Percentiles rank a stretch among this genome's conserved stretches.
These are phyloP conservation scores for Agelastica alni DNA, from an alignment of 2,888 invertebrate genomes.

Conservation along the genomic window DNA sequence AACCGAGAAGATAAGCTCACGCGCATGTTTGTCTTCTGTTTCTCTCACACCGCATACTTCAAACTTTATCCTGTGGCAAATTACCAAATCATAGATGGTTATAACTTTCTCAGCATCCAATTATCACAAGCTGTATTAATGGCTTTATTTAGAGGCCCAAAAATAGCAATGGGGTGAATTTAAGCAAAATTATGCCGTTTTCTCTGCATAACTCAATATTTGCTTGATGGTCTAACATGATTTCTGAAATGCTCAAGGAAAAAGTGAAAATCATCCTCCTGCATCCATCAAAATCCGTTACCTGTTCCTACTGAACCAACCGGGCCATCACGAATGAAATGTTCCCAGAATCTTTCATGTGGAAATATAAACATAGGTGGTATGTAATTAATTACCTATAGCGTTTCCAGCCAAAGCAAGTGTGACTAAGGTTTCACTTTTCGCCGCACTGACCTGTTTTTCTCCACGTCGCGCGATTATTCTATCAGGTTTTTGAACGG, in stretches of 20 bases:
- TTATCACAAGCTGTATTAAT: conserved; percentile 9
- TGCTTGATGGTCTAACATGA: conserved; percentile 10
- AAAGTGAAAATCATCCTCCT: neutral
- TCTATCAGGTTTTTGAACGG: conserved; percentile 14
- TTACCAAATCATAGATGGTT: conserved; percentile 11
- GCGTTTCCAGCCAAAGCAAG: conserved; percentile 11
- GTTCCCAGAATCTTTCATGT: conserved; percentile 2
- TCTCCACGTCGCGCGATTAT: conserved; percentile 13
- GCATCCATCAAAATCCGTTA: conserved; percentile 17
- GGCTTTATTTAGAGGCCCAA: conserved; percentile 5
- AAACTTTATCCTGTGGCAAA: no score
- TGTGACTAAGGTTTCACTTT: conserved; percentile 10
- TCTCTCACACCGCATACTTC: no score
- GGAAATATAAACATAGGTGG: neutral
- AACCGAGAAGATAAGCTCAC: no score
- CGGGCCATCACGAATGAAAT: conserved; percentile 18
- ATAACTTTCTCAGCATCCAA: conserved; percentile 7
- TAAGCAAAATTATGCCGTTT: conserved; percentile 3
- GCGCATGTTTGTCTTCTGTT: no score
- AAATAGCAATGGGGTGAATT: neutral
- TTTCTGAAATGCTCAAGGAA: neutral
- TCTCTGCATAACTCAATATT: conserved; percentile 14
- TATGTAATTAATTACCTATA: neutral
- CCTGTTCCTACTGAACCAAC: conserved; percentile 15
- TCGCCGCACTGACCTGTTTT: conserved; percentile 19